A percentile compares a stretch with the other conserved stretches of the same genome.
Evolutionary conservation across 2,797 vertebrate species (phyloP).

Genomic region (Avahi laniger): DNA sequence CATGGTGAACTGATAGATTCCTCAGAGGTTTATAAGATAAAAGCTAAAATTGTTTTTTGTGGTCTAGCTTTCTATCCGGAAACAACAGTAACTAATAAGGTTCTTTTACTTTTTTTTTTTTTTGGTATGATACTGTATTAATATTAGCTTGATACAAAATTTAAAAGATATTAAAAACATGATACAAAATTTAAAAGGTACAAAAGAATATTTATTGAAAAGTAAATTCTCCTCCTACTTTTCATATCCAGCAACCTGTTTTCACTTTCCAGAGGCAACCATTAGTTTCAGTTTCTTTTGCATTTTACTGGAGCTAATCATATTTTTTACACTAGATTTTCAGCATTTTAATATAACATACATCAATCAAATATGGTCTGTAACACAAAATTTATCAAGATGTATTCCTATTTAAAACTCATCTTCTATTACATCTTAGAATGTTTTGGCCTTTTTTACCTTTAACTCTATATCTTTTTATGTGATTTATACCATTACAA

Average conservation of each 20-base stretch:
- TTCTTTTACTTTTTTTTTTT: neutral
- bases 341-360: neutral
- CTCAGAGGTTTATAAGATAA: neutral
- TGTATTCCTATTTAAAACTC: conserved; percentile 36
- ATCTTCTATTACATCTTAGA: neutral
- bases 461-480: neutral
- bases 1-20: neutral
- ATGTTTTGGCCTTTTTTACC: conserved; percentile 20
- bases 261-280: neutral
- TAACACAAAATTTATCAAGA: conserved; percentile 1
- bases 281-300: neutral
- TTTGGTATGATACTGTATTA: neutral
- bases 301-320: neutral
- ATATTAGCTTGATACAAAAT: neutral
- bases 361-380: neutral
- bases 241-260: neutral
- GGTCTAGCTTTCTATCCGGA: neutral
- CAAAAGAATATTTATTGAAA: neutral
- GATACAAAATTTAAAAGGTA: neutral
- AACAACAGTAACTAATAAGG: neutral
- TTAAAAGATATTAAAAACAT: neutral
- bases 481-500: neutral
- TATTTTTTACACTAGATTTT: neutral
- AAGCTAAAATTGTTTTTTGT: neutral
- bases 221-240: neutral